A percentile compares a stretch with the other conserved stretches of the same genome.
Evolutionary conservation across 2,797 vertebrate genomes (phyloP).

Genomic region (Macropus fuliginosus): DNA sequence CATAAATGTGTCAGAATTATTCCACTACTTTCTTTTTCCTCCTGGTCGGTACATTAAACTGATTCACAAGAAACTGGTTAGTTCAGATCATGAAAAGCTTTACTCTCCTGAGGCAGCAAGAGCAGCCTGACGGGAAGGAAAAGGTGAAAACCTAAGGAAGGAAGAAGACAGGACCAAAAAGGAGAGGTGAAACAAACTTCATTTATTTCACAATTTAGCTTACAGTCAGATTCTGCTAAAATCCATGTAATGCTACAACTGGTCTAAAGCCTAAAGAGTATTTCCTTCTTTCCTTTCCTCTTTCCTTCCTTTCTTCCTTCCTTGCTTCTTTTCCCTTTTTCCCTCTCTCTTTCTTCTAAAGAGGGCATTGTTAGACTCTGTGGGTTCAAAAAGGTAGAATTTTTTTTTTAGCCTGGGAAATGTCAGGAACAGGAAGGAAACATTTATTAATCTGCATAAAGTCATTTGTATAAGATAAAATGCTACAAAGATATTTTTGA

Average conservation of each 20-base stretch:
- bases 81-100: background rate
- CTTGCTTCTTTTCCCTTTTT: too few relatives aligned
- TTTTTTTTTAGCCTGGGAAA: slow-evolving; percentile 9
- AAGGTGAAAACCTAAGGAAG: slow-evolving; percentile 1
- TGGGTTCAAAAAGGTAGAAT: slow-evolving; percentile 3
- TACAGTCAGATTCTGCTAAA: background rate
- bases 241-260: too few relatives aligned
- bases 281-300: background rate
- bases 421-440: background rate
- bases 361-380: background rate
- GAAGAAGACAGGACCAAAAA: background rate
- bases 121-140: background rate
- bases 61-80: background rate
- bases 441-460: background rate
- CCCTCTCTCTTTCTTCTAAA: background rate
- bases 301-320: background rate
- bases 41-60: background rate
- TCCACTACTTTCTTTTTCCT: slow-evolving; percentile 33
- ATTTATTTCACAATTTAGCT: background rate
- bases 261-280: background rate
- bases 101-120: background rate
- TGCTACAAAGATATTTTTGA: slow-evolving; percentile 27
- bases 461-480: background rate
- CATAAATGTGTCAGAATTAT: slow-evolving; percentile 9
- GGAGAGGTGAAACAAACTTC: background rate